Evolutionary conservation across 1,140 invertebrate species (phyloP).

Genomic region (Watersipora subatra): DNA sequence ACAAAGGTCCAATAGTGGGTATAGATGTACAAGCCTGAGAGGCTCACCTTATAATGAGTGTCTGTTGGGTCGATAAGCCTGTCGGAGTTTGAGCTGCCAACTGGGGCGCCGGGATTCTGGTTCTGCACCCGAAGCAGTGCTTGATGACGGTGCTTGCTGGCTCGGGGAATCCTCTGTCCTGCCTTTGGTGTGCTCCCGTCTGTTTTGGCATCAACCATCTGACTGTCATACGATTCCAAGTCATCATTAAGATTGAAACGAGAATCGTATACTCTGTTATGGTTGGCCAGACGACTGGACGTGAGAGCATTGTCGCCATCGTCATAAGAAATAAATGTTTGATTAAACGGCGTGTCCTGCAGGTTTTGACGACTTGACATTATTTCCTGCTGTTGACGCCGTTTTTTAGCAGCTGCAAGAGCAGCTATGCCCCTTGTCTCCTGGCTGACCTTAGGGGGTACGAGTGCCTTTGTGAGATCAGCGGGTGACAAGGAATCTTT

Average conservation of each 20-base stretch:
- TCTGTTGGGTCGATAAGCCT: conserved; percentile 4
- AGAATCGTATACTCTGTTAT: conserved; percentile 20
- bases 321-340: conserved; percentile 12
- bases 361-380: conserved; percentile 7
- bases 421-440: conserved; percentile 33
- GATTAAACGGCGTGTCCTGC: conserved; percentile 16
- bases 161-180: conserved; percentile 19
- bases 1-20: too few species aligned
- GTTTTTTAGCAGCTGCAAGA: conserved; percentile 29
- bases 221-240: conserved; percentile 4
- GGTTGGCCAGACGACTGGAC: conserved; percentile 27
- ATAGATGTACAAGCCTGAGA: too few species aligned
- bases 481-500: conserved; percentile 15
- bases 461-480: background rate
- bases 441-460: conserved; percentile 11
- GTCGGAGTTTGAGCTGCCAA: conserved; percentile 6
- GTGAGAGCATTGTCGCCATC: conserved; percentile 20
- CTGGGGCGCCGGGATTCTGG: conserved; percentile 19
- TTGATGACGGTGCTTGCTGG: conserved; percentile 19
- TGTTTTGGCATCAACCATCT: conserved; percentile 8
- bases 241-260: background rate
- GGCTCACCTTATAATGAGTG: background rate
- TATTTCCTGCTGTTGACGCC: conserved; percentile 17
- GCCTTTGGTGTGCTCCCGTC: conserved; percentile 13
- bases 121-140: conserved; percentile 19